These are phyloP conservation scores for Sisyra terminalis DNA, from an alignment of 2,888 invertebrate species.

Conservation along the genomic window DNA sequence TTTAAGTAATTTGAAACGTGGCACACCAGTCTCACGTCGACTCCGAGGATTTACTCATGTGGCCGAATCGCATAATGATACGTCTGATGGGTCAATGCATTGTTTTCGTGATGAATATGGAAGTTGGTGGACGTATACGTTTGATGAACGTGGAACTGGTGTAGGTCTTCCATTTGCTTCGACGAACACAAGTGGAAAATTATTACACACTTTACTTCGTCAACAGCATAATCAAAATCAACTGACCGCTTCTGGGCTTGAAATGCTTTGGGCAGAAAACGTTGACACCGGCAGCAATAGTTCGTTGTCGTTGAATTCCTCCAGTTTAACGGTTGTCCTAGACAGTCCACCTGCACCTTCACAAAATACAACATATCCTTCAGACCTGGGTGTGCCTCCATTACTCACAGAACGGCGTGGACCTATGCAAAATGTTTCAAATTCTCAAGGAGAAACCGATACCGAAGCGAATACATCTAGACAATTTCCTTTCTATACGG, in stretches of 20 bases:
- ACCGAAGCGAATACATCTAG: slow-evolving; percentile 34
- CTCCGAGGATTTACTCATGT: slow-evolving; percentile 30
- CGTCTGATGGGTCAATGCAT: slow-evolving; percentile 68
- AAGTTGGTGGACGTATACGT: slow-evolving; percentile 75
- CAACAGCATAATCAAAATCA: slow-evolving; percentile 17
- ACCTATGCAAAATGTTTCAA: slow-evolving; percentile 28
- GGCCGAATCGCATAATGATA: slow-evolving; percentile 68
- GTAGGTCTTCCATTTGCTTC: slow-evolving; percentile 13
- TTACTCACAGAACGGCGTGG: slow-evolving; percentile 16
- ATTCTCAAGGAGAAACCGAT: slow-evolving; percentile 37
- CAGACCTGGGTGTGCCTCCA: slow-evolving; percentile 6
- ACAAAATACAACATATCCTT: slow-evolving; percentile 16
- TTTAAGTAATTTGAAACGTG: slow-evolving; percentile 16
- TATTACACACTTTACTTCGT: slow-evolving; percentile 20
- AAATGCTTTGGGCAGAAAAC: slow-evolving; percentile 18
- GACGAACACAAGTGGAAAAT: slow-evolving; percentile 20
- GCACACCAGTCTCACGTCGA: slow-evolving; percentile 5
- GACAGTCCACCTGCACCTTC: slow-evolving; percentile 23
- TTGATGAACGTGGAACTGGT: slow-evolving; percentile 58
- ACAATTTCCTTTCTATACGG: slow-evolving; percentile 37
- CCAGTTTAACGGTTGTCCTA: slow-evolving; percentile 24
- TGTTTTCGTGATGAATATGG: slow-evolving; percentile 75
- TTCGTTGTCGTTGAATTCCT: slow-evolving; percentile 29
- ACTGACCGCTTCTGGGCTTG: slow-evolving; percentile 8
- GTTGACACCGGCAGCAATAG: slow-evolving; percentile 29